Evolutionary conservation across 2,797 vertebrate species (phyloP).

Genomic region (Centroberyx gerrardi): DNA sequence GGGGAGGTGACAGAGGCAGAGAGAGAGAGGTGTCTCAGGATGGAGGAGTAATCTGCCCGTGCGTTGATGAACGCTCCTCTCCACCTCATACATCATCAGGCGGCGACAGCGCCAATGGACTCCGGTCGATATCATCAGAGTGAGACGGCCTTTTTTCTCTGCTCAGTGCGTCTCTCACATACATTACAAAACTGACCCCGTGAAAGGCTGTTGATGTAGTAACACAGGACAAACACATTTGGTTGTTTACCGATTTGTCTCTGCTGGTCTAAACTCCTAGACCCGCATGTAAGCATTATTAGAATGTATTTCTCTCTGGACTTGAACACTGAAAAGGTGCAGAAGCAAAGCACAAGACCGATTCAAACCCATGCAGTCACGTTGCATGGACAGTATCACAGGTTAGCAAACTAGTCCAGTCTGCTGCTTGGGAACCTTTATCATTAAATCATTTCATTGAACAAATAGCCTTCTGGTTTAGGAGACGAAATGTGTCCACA

Average conservation of each 20-base stretch:
- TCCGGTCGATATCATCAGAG: slow-evolving; percentile 49
- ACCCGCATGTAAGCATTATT: no score
- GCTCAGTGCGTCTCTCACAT: slow-evolving; percentile 16
- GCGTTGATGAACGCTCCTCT: slow-evolving; percentile 63
- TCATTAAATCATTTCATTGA: background rate
- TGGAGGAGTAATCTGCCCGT: slow-evolving; percentile 65
- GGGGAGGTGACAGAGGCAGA: slow-evolving; percentile 42
- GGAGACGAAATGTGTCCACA: background rate
- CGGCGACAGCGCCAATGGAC: slow-evolving; percentile 55
- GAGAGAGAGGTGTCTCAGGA: slow-evolving; percentile 49
- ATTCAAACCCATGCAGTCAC: background rate
- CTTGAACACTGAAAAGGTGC: background rate
- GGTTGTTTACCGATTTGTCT: background rate
- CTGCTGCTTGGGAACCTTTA: background rate
- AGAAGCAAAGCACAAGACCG: background rate
- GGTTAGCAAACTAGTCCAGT: background rate
- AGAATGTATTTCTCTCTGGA: no score
- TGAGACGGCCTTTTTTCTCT: slow-evolving; percentile 37
- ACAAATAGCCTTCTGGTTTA: background rate
- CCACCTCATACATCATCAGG: slow-evolving; percentile 68
- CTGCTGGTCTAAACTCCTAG: no score
- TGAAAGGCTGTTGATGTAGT: background rate
- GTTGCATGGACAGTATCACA: background rate
- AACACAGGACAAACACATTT: background rate
- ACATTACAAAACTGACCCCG: slow-evolving; percentile 11